Evolutionary conservation across 2,888 invertebrate genomes (phyloP), one percentile per base, ranked within the genome.

Genomic region (Allacma fusca): DNA sequence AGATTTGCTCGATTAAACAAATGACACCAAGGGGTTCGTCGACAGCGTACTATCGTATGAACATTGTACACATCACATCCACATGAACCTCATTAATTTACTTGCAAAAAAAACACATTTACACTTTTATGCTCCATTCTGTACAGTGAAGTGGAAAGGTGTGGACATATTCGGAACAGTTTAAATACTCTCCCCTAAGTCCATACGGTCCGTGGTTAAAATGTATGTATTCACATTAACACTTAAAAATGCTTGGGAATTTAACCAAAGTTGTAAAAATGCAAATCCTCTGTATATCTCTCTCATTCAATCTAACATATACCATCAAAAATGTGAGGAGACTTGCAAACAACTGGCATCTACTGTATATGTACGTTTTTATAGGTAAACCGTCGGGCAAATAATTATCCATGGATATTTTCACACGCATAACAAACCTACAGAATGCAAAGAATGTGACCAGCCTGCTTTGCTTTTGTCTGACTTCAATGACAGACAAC

Each of bases 51-150:
- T 50, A 13, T 4, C 5, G 2, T 16, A 50, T 4, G 1, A 50
- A 5, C 16, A 16, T 16, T 16, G 19, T 50, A 50, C 16, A 16
- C 50, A 50, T n/a, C 7, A 40, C 59, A 59, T n/a, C 12, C 62
- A 62, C 62, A 62, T 24, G 62, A 62, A 16, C 24, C 62, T 62
- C 62, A 62, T 62, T 62, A 62, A 62, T 62, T 62, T 62, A 50
- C 62, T 62, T 62, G 23, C 24, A 21, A 13, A n/a, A 62, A n/a
- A n/a, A 62, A 21, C 62, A 62, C 16, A 62, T 12, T 24, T 24
- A 62, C 23, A 62, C 62, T 24, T 12, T 62, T 62, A 62, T 62
- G 62, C 62, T 16, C 23, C 24, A 12, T 24, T 50, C 16, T 19
- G 5, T 19, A 50, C 19, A 50, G 50, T 16, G 50, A 50, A 5